Conservation (phyloP, 2,797 vertebrate species). For the Typhlichthys eigenmanni region DNA sequence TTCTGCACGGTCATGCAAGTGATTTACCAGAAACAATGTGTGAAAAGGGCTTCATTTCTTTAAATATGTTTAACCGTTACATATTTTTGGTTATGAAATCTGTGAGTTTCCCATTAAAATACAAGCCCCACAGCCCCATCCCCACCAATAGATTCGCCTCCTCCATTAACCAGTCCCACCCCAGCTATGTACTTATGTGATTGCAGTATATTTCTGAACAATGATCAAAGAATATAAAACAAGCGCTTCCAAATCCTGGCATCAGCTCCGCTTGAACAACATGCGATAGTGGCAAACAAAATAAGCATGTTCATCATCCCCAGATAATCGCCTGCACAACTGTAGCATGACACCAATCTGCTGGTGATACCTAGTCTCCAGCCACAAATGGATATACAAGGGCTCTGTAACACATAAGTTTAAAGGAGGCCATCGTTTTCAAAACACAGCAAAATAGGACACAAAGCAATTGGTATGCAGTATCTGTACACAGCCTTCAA, state of each 20-base stretch:
- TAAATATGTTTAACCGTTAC: constrained; percentile 47
- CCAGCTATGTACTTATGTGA: constrained; percentile 78
- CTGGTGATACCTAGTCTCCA: constrained; percentile 74
- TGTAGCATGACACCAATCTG: constrained; percentile 76
- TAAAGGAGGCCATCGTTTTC: constrained; percentile 59
- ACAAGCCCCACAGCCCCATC: constrained; percentile 10
- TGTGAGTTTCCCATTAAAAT: constrained; percentile 60
- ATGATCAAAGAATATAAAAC: constrained; percentile 84
- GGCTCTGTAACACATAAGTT: constrained; percentile 76
- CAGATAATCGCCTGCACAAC: constrained; percentile 70
- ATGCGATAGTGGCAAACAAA: constrained; percentile 34
- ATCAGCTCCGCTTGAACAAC: constrained; percentile 72
- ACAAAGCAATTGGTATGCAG: constrained; percentile 17
- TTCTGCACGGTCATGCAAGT: too few species aligned
- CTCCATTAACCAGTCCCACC: constrained; percentile 52
- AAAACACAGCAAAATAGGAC: constrained; percentile 31
- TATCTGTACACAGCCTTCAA: constrained; percentile 6
- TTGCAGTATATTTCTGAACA: constrained; percentile 77
- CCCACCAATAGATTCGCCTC: constrained; percentile 22
- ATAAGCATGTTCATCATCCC: constrained; percentile 49
- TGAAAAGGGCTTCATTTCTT: too few species aligned
- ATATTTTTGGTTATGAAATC: constrained; percentile 73
- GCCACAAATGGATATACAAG: constrained; percentile 76
- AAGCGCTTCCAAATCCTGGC: constrained; percentile 82
- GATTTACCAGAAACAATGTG: too few species aligned